These are phyloP conservation scores for Fregetta grallaria DNA, from an alignment of 2,113 vertebrate species.

Conservation along the genomic window DNA sequence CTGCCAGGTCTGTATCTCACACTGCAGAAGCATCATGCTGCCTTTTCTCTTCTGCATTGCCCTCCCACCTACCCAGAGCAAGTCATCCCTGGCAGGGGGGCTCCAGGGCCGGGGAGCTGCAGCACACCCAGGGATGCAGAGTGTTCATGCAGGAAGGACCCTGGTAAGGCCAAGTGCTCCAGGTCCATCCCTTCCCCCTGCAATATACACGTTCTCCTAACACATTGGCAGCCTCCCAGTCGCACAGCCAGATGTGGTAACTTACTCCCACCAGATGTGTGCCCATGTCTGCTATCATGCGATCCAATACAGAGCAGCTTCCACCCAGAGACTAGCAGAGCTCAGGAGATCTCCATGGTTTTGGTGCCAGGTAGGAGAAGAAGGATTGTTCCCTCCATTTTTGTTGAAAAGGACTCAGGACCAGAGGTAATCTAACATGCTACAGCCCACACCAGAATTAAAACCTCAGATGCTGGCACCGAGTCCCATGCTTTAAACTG, in stretches of 20 bases:
- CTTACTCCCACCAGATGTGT: neutral
- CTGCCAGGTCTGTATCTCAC: neutral
- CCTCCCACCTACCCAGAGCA: neutral
- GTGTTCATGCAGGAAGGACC: neutral
- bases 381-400: neutral
- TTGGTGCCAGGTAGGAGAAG: neutral
- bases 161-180: neutral
- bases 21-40: neutral
- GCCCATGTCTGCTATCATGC: neutral
- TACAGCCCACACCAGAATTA: neutral
- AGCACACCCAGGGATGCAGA: neutral
- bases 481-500: neutral
- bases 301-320: neutral
- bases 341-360: neutral
- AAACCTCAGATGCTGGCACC: neutral
- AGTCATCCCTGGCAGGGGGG: neutral
- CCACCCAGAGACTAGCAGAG: neutral
- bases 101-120: neutral
- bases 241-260: neutral
- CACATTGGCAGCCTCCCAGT: fast-evolving
- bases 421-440: neutral
- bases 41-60: neutral
- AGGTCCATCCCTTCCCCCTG: neutral
- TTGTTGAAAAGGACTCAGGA: neutral
- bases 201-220: neutral